Percentiles rank a stretch among this genome's conserved stretches.
These are phyloP conservation scores for Zosterops pallidus DNA, from an alignment of 2,113 vertebrate genomes.

Conservation along the genomic window DNA sequence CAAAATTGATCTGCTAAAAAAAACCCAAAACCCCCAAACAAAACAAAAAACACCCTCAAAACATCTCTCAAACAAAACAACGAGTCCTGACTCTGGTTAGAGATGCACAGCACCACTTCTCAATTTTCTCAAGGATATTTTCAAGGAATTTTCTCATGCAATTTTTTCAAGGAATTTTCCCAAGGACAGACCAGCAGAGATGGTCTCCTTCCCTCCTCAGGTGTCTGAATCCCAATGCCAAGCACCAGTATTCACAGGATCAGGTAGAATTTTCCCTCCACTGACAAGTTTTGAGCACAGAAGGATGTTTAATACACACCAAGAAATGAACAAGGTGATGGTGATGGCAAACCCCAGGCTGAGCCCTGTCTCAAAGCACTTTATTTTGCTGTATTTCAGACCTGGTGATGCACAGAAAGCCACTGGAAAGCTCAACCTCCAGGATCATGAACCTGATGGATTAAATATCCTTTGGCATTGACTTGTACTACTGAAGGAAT, in stretches of 20 bases:
- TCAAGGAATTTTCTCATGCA: no score
- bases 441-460: background rate
- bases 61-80: background rate
- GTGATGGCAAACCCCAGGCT: background rate
- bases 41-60: background rate
- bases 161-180: background rate
- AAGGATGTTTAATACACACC: background rate
- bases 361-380: fast-evolving
- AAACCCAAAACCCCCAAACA: background rate
- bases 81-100: background rate
- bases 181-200: background rate
- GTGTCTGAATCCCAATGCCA: background rate
- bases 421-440: background rate
- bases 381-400: background rate
- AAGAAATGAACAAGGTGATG: background rate
- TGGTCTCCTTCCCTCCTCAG: background rate
- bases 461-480: background rate
- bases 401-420: no score
- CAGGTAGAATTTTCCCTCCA: background rate
- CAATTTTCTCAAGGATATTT: background rate
- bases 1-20: background rate
- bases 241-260: background rate
- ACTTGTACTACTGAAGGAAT: background rate
- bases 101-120: background rate
- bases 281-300: background rate